These are phyloP conservation scores for Pycnomerus fuliginosus DNA, from an alignment of 2,888 invertebrate genomes.

Conservation along the genomic window DNA sequence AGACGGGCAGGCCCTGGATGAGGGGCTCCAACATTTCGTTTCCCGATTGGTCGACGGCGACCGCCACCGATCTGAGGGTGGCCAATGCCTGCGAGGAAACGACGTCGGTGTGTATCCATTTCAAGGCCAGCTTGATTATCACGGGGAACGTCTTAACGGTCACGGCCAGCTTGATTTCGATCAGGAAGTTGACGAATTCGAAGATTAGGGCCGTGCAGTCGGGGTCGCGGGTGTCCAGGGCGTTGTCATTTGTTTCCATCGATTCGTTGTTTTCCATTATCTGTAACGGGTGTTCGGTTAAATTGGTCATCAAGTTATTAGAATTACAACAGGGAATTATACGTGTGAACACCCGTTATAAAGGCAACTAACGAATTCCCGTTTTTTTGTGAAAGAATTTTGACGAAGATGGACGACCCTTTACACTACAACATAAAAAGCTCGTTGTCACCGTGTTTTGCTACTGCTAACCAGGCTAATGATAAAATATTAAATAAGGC, in stretches of 20 bases:
- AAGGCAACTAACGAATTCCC: background rate
- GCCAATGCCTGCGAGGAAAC: conserved; percentile 53
- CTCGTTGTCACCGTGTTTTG: too few relatives aligned
- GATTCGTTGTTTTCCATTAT: conserved; percentile 10
- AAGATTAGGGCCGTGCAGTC: conserved; percentile 56
- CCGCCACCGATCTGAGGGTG: conserved; percentile 50
- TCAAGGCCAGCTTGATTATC: conserved; percentile 52
- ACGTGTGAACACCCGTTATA: background rate
- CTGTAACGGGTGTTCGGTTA: too few relatives aligned
- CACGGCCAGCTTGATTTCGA: conserved; percentile 51
- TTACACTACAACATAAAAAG: too few relatives aligned
- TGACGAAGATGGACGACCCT: too few relatives aligned
- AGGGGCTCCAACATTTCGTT: conserved; percentile 42
- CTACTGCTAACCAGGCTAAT: too few relatives aligned
- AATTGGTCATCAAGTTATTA: conserved; percentile 1
- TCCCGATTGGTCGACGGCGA: conserved; percentile 39
- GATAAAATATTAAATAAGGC: too few relatives aligned
- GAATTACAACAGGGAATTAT: background rate
- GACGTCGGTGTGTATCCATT: conserved; percentile 54
- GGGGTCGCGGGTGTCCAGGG: conserved; percentile 33
- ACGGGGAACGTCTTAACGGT: conserved; percentile 49
- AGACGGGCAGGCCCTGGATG: conserved; percentile 48
- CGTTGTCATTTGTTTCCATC: conserved; percentile 14
- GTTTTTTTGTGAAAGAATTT: background rate
- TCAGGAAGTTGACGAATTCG: conserved; percentile 55